These are phyloP conservation scores for Nomada fucata DNA, from an alignment of 2,888 invertebrate genomes.

Conservation along the genomic window DNA sequence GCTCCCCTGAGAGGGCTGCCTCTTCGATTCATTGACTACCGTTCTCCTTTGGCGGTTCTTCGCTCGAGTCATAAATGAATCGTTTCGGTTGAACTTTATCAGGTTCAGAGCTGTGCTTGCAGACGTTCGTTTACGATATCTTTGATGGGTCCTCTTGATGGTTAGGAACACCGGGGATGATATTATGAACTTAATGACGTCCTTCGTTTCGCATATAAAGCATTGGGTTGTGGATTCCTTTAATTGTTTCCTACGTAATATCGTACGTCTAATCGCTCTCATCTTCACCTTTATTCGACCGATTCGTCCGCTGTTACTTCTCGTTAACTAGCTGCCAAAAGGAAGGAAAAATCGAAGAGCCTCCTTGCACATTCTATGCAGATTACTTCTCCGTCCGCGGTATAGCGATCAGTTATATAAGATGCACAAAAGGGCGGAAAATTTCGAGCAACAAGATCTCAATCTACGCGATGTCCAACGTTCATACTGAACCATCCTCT, in stretches of 20 bases:
- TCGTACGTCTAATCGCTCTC: background rate
- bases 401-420: no score
- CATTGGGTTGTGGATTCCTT: background rate
- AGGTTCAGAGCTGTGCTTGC: no score
- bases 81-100: background rate
- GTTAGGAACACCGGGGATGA: background rate
- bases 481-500: no score
- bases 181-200: no score
- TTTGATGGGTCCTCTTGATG: background rate
- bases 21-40: background rate
- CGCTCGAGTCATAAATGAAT: background rate
- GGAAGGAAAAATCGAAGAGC: no score
- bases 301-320: no score
- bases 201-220: background rate
- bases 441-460: background rate
- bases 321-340: no score
- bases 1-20: constrained; percentile 28
- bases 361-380: no score
- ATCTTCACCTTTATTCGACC: no score
- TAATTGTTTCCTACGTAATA: background rate
- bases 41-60: background rate
- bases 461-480: no score
- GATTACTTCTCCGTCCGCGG: no score
- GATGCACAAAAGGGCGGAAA: background rate
- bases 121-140: no score